Evolutionary conservation across 2,888 invertebrate species (phyloP).

Genomic region (Cheilosia variabilis): DNA sequence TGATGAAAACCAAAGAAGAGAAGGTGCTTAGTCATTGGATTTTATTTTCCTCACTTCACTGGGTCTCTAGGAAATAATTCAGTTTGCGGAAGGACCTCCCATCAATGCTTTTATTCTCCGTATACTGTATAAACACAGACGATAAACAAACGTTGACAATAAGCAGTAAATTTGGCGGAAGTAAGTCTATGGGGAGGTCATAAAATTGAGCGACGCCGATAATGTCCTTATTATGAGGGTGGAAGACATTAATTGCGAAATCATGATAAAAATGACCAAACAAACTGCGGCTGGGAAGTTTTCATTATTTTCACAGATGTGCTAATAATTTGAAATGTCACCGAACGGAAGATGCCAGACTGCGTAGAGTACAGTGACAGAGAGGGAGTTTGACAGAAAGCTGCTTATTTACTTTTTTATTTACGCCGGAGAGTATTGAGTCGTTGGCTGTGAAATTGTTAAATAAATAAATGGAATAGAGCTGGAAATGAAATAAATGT

Average conservation of each 20-base stretch:
- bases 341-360: background rate
- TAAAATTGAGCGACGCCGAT: conserved; percentile 9
- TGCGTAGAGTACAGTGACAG: too few species aligned
- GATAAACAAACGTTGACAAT: conserved; percentile 36
- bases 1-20: conserved; percentile 4
- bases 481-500: too few species aligned
- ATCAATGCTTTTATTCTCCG: background rate
- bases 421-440: too few species aligned
- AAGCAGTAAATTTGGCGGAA: conserved; percentile 25
- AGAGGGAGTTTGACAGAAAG: too few species aligned
- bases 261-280: conserved; percentile 28
- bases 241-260: conserved; percentile 28
- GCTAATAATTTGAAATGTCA: background rate
- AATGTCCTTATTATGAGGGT: conserved; percentile 28
- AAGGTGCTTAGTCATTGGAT: conserved; percentile 10
- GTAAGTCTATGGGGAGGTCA: conserved; percentile 11
- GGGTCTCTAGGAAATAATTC: background rate
- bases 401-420: too few species aligned
- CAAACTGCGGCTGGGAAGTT: conserved; percentile 14
- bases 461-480: too few species aligned
- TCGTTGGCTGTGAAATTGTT: too few species aligned
- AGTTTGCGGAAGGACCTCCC: background rate
- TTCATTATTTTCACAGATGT: conserved; percentile 45
- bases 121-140: background rate
- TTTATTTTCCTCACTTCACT: background rate